A percentile compares a stretch with the other conserved stretches of the same genome.
Evolutionary conservation across 1,140 invertebrate species (phyloP).

Genomic region (Druon quercuslanigerum): DNA sequence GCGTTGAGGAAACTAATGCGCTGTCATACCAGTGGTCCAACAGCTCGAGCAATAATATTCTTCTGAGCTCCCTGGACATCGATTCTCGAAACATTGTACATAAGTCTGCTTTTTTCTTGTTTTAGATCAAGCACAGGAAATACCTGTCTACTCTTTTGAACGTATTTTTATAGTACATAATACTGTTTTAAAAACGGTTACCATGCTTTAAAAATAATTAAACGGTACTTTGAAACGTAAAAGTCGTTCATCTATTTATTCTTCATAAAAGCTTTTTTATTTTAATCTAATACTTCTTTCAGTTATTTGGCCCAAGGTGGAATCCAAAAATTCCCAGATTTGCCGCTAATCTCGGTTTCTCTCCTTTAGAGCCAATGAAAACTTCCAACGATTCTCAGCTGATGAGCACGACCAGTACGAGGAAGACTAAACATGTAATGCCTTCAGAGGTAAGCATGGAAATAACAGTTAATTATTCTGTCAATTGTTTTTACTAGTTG

Average conservation of each 20-base stretch:
- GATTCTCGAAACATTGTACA: conserved; percentile 90
- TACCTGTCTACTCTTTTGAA: no score
- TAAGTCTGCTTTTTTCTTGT: conserved; percentile 50
- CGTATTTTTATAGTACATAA: no score
- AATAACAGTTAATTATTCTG: not conserved
- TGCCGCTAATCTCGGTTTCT: conserved; percentile 85
- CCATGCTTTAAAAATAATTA: not conserved
- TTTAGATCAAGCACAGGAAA: conserved; percentile 29
- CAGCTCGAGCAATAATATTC: conserved; percentile 81
- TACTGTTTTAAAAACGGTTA: no score
- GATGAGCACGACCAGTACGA: conserved; percentile 53
- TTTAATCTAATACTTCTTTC: conserved; percentile 53
- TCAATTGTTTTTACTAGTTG: not conserved
- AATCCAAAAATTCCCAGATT: conserved; percentile 85
- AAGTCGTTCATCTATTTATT: no score
- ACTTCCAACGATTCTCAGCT: conserved; percentile 65
- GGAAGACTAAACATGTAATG: conserved; percentile 57
- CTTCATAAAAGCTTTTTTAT: not conserved
- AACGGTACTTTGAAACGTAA: no score
- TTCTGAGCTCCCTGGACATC: conserved; percentile 84
- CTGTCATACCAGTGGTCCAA: conserved; percentile 84
- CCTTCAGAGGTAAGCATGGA: conserved; percentile 62
- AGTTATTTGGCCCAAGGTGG: conserved; percentile 88
- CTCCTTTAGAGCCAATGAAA: conserved; percentile 85
- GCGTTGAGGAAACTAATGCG: conserved; percentile 82